phyloP scores from a whole-genome alignment of 2,797 vertebrate genomes.

The Sebastolobus altivelis region DNA sequence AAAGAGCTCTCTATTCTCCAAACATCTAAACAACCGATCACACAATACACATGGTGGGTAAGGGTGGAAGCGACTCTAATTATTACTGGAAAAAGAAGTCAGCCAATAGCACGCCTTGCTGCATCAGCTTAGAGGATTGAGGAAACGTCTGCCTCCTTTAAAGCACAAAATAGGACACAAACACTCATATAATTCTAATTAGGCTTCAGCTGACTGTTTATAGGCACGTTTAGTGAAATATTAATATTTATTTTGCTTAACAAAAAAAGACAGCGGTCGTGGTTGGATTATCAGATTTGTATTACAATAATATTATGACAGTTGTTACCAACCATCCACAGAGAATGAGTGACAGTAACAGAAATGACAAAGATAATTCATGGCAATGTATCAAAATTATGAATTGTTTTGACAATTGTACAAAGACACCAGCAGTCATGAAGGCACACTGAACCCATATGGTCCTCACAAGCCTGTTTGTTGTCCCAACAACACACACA shows the following conservation, averaged over 20 bases:
- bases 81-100: constrained; percentile 38
- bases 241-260: not conserved
- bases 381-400: constrained; percentile 48
- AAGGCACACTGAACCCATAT: constrained; percentile 62
- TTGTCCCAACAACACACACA: not conserved
- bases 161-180: not conserved
- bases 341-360: constrained; percentile 41
- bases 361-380: constrained; percentile 36
- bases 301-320: constrained; percentile 55
- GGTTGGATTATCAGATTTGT: constrained; percentile 36
- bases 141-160: not conserved
- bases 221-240: not conserved
- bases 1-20: constrained; percentile 61
- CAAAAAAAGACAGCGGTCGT: not conserved
- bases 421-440: constrained; percentile 52
- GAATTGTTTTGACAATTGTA: constrained; percentile 31
- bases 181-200: not conserved
- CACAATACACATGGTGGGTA: constrained; percentile 17
- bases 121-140: not conserved
- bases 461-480: constrained; percentile 17
- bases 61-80: constrained; percentile 20
- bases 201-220: not conserved
- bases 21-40: constrained; percentile 55
- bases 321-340: constrained; percentile 23
- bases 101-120: not conserved